Percentiles rank a stretch among this genome's conserved stretches.
Conservation (phyloP, 2,888 invertebrate genomes). For the Sepioteuthis lessoniana region DNA sequence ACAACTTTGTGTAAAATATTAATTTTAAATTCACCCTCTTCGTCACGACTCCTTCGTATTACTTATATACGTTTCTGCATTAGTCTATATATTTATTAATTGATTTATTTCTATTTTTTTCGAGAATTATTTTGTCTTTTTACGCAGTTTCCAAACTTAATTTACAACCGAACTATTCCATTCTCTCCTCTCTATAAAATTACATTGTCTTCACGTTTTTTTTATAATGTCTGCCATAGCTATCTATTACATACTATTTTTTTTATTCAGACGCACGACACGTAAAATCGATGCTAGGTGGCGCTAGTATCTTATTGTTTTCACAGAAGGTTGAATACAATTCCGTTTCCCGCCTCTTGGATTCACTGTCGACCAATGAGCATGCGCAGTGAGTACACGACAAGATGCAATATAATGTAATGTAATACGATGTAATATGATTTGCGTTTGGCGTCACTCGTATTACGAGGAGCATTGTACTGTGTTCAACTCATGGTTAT, state of each 20-base stretch:
- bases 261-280: neutral
- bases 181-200: neutral
- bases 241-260: neutral
- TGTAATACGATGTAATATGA: neutral
- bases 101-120: neutral
- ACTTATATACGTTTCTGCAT: neutral
- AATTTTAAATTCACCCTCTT: too few species aligned
- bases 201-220: neutral
- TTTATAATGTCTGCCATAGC: neutral
- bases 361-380: neutral
- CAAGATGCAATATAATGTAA: neutral
- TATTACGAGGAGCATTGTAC: neutral
- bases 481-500: neutral
- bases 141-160: neutral
- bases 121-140: neutral
- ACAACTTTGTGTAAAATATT: too few species aligned
- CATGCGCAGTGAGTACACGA: neutral
- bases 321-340: neutral
- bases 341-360: neutral
- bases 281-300: constrained; percentile 6
- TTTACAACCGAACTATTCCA: neutral
- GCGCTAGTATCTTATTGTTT: neutral
- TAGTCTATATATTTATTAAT: neutral
- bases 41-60: too few species aligned
- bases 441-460: neutral